Evolutionary conservation across 2,113 vertebrate species (phyloP), one percentile per base, ranked within the genome.

Genomic region (Ciconia boyciana): DNA sequence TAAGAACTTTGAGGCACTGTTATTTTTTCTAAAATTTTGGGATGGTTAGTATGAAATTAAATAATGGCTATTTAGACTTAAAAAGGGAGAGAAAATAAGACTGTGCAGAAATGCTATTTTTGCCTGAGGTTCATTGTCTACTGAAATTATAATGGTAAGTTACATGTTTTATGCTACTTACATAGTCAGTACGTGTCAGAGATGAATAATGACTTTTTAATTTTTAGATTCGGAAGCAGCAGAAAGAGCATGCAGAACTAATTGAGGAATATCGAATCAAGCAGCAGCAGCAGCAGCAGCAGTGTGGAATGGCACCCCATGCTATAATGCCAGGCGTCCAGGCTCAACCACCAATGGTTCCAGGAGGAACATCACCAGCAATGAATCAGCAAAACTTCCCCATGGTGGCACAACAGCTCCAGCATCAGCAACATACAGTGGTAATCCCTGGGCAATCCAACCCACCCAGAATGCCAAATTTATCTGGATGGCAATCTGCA

Each of bases 221-320:
- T 31, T 94, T 96, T 31, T 65, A 99, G 99, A 99, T 99, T 86
- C 98, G 99, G 36, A 99, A 99, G 93, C 99, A 99, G 89, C 99
- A 99, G 98, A 99, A 99, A 80, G 99, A 99, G 61, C 99, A 99
- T 2, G 98, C 99, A 0, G 99, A 99, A 84, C 98, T 99, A 15
- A 99, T 99, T 3, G 99, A 99, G 69, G 99, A 99, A 65, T 99
- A 99, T 87, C 97, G 98, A 10, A 98, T 98, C 94, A 99, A 99
- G 29, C 99, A 99, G 94, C 99, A 99, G 82, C 98, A 98, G 31
- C 49, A 98, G 76, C 94, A 98, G 89, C 98, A 98, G 87, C 98
- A 98, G 49, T 98, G 99, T 90, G 98, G 98, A 39, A 95, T 98
- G 93, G 97, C 98, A 65, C 98, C 98, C 3, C 98, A 99, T 31